Evolutionary conservation across 2,797 vertebrate genomes (phyloP), one percentile per base, ranked within the genome.

Genomic region (Lutjanus campechanus): DNA sequence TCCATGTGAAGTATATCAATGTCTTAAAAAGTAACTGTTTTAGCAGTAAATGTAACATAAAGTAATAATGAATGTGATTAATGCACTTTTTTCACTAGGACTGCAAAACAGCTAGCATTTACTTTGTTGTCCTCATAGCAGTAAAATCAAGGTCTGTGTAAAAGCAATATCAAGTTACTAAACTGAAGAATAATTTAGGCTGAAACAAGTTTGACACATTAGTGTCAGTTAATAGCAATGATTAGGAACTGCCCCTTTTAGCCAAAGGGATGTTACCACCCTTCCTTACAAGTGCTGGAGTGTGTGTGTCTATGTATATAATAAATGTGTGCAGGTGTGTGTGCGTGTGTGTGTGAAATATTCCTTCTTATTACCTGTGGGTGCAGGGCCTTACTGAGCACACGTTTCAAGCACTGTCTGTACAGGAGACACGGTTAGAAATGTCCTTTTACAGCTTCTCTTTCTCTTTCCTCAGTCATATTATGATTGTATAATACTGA

Each of bases 41-140:
- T 81, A 87, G 85, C 75, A 66, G 81, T 87, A 83, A 77, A 85
- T 74, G 81, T 90, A 78, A 80, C 64, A 85, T 75, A 74, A 79
- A 74, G 56, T 89, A 76, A 85, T 75, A 76, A 90, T 84, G 86
- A 92, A 93, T 91, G 91, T 93, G 85, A 92, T 83, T 58, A 76
- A 86, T 64, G 91, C 91, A 92, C 88, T 90, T 92, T 93, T 72
- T 84, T 76, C 80, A 86, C 82, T 82, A 69, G 60, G 87, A 88
- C 77, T 56, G 44, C 66, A 85, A 85, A 84, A 63, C 62, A 20
- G 3, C 43, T 58, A 61, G 50, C 10, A 13, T 73, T 67, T 77
- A 54, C 79, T 91, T 84, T 79, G 64, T 69, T 25, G 58, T 88
- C 71, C 55, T 83, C 50, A 53, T 86, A 78, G 71, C 71, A 66